Evolutionary conservation across 2,797 vertebrate species (phyloP).

Genomic region (Anas capensis): DNA sequence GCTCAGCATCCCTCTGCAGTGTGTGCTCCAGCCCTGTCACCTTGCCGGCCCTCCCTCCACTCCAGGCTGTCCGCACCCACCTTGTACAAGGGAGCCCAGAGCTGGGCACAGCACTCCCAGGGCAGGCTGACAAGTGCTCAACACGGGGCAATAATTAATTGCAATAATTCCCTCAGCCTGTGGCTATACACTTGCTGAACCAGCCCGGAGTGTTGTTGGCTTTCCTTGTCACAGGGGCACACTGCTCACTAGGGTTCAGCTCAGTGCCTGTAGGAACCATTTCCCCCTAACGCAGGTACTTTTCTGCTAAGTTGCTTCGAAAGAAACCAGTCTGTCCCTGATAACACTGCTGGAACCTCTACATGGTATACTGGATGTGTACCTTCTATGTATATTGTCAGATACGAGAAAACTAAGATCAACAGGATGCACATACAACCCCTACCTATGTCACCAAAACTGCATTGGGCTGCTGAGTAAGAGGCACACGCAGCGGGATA

Average conservation of each 20-base stretch:
- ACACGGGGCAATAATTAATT: not conserved
- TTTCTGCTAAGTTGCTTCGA: too few relatives aligned
- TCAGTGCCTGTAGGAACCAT: not conserved
- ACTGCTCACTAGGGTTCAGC: not conserved
- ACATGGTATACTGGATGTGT: not conserved
- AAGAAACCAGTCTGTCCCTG: not conserved
- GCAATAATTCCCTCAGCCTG: not conserved
- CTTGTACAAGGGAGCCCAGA: not conserved
- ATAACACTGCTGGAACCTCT: not conserved
- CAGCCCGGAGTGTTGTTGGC: not conserved
- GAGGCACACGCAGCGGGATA: not conserved
- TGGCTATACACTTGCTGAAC: not conserved
- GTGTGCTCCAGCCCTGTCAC: not conserved
- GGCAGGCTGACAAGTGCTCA: not conserved
- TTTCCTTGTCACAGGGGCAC: not conserved
- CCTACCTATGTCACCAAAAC: rapidly evolving
- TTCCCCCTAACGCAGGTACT: not conserved
- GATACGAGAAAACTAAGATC: not conserved
- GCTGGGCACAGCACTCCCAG: not conserved
- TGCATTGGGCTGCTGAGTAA: not conserved
- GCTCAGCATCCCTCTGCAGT: not conserved
- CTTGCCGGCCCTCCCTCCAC: not conserved
- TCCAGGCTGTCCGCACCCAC: rapidly evolving
- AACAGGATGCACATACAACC: not conserved
- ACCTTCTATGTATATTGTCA: rapidly evolving